Conservation (phyloP, 2,113 vertebrate species). For the Chaetorhynchus papuensis region DNA sequence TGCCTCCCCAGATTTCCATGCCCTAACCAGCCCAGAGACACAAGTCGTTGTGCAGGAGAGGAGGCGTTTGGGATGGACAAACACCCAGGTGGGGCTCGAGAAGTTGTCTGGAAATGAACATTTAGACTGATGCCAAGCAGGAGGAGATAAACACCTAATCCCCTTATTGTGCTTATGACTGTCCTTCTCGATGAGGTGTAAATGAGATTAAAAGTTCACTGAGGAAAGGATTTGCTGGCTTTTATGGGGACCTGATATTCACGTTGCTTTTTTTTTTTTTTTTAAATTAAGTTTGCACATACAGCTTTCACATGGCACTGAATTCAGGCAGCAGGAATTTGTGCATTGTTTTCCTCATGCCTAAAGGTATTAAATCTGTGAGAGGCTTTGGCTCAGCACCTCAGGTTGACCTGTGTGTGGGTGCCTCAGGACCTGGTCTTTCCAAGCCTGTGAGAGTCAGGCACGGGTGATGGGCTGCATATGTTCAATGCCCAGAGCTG, state of each 20-base stretch:
- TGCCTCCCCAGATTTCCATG: not conserved
- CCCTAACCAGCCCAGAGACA: not conserved
- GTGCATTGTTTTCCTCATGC: not conserved
- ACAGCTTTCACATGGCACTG: not conserved
- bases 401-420: too few species aligned
- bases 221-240: not conserved
- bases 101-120: not conserved
- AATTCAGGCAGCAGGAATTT: not conserved
- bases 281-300: not conserved
- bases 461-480: accelerated
- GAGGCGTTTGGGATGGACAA: not conserved
- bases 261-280: not conserved
- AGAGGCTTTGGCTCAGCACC: not conserved
- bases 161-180: not conserved
- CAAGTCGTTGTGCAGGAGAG: not conserved
- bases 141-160: not conserved
- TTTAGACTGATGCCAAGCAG: not conserved
- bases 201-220: constrained; percentile 5
- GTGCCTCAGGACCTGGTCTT: not conserved
- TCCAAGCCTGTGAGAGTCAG: not conserved
- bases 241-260: not conserved
- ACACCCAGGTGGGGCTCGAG: not conserved
- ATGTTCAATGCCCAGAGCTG: accelerated
- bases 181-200: not conserved
- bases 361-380: not conserved